Conservation (phyloP, 2,797 vertebrate species). For the Sebastes steindachneri region DNA sequence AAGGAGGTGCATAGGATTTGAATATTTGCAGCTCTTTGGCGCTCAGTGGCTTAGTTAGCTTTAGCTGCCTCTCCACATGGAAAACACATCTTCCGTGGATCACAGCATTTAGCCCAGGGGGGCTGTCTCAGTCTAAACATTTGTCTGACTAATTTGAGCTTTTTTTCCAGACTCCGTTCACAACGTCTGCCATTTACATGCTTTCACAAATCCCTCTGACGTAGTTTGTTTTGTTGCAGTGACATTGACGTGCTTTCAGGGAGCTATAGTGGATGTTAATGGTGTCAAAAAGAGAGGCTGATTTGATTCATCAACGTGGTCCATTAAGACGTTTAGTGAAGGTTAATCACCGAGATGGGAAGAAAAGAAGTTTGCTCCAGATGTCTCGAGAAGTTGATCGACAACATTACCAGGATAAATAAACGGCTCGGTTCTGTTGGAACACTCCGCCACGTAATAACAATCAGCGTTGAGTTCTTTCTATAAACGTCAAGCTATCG, state of each 20-base stretch:
- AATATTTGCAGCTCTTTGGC: slow-evolving; percentile 27
- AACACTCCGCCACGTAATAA: neutral
- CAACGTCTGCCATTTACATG: slow-evolving; percentile 40
- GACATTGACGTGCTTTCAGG: slow-evolving; percentile 25
- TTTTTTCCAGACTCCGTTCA: slow-evolving; percentile 35
- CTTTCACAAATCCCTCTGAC: slow-evolving; percentile 50
- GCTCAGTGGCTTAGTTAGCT: slow-evolving; percentile 17
- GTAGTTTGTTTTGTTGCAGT: slow-evolving; percentile 32
- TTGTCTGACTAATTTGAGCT: slow-evolving; percentile 57
- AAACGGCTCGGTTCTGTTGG: slow-evolving; percentile 18
- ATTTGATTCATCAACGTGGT: slow-evolving; percentile 22
- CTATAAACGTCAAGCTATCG: slow-evolving; percentile 12
- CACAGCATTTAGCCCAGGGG: slow-evolving; percentile 23
- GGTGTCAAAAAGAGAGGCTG: slow-evolving; percentile 16
- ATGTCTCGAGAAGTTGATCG: neutral
- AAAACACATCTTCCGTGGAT: slow-evolving; percentile 19
- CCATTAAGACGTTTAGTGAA: slow-evolving; percentile 17
- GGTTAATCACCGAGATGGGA: slow-evolving; percentile 27
- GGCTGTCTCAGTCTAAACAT: slow-evolving; percentile 46
- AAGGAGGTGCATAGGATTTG: slow-evolving; percentile 15
- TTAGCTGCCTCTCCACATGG: slow-evolving; percentile 15
- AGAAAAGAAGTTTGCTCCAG: neutral
- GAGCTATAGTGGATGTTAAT: slow-evolving; percentile 13
- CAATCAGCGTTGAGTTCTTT: neutral
- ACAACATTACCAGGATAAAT: slow-evolving; percentile 8